Evolutionary conservation across 2,888 invertebrate species (phyloP).

Genomic region (Thyatira batis): DNA sequence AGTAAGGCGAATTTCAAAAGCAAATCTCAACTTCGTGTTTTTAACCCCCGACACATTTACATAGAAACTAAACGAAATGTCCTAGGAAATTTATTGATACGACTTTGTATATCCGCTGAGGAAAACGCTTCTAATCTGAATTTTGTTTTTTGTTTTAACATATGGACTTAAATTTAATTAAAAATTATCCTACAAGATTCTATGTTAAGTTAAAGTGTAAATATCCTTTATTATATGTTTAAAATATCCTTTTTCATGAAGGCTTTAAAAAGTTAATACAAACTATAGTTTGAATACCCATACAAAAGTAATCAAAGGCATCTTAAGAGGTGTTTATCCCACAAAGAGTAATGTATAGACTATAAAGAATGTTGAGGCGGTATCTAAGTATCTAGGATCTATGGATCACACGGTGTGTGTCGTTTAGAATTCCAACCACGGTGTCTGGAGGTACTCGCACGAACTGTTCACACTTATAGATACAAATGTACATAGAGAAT

Average conservation of each 20-base stretch:
- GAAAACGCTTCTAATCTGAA: neutral
- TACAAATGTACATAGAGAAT: constrained; percentile 25
- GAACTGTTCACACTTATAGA: constrained; percentile 48
- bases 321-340: constrained; percentile 42
- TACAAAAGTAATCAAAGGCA: constrained; percentile 44
- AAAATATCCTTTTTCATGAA: too few species aligned
- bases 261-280: too few species aligned
- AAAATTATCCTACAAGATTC: too few species aligned
- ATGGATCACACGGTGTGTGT: constrained; percentile 37
- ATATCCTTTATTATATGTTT: too few species aligned
- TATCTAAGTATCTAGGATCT: constrained; percentile 48
- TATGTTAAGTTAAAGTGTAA: too few species aligned
- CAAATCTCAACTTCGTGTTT: constrained; percentile 5
- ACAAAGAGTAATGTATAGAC: constrained; percentile 17
- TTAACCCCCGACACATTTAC: neutral
- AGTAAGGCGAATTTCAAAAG: constrained; percentile 27
- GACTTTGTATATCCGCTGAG: neutral
- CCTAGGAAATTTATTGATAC: neutral
- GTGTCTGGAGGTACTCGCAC: constrained; percentile 30
- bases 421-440: constrained; percentile 59
- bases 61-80: neutral
- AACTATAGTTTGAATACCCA: too few species aligned
- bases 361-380: constrained; percentile 36
- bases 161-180: too few species aligned
- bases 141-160: neutral